Evolutionary conservation across 2,113 vertebrate genomes (phyloP), one percentile per base, ranked within the genome.

Genomic region (Hippocampus mohnikei): DNA sequence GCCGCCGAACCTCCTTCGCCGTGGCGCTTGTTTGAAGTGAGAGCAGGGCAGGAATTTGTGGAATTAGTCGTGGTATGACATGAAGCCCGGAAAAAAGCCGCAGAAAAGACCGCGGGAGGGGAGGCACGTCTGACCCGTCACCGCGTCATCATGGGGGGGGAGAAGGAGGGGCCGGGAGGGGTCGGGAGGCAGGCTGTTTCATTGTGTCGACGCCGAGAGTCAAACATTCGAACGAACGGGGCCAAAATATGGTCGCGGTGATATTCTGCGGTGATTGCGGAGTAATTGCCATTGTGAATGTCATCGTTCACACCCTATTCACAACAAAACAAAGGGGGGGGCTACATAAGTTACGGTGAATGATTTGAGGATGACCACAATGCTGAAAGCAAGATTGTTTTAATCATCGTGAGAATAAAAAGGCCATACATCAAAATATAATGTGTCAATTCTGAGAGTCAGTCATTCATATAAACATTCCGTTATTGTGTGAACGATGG

Each of bases 51-150:
- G 90, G 93, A 93, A 93, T 93, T 85, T 90, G 81, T 91, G 91
- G 93, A 93, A 93, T 93, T 90, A 88, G 81, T 88, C 82, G 87
- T 88, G 90, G 90, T 90, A 92, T 93, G 89, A 91, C 87, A 91
- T 84, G 92, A 90, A 91, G 91, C 41, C 41, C 8, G 81, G 80
- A 82, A 89, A 91, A 90, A 91, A 91, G 89, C 80, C 79, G 75
- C 84, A 82, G 88, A 87, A 88, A 88, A 83, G 74, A 71, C 84
- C 78, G 70, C 76, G 73, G 76, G 75, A 85, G 74, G 72, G 65
- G 74, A 71, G 81, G 75, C 65, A 83, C 79, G 79, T 74, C 76
- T 82, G 87, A 90, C 84, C 83, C 85, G 85, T 77, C 84, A 85
- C 71, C 76, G 63, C 87, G 90, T 87, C 84, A 88, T 74, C 56